Percentiles rank a stretch among this genome's conserved stretches.
These are phyloP conservation scores for Cephalophus harveyi DNA, from an alignment of 2,113 vertebrate species.

Conservation along the genomic window DNA sequence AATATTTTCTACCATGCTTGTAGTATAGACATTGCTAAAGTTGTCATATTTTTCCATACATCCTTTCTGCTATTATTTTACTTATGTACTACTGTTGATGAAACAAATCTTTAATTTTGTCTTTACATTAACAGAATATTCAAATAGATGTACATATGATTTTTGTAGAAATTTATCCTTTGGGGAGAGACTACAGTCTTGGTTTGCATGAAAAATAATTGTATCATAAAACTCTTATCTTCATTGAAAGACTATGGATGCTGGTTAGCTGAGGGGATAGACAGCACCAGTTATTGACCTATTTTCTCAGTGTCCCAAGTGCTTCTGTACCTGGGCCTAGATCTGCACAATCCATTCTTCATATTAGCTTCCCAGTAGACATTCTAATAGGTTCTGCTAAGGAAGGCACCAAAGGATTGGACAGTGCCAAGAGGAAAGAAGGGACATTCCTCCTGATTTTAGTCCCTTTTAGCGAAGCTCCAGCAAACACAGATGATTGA, in stretches of 20 bases:
- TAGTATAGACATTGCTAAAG: no score
- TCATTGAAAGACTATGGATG: background rate
- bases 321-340: background rate
- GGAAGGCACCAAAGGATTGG: background rate
- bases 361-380: background rate
- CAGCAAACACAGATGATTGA: background rate
- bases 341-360: background rate
- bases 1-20: background rate
- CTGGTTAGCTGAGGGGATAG: background rate
- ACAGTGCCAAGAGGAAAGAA: background rate
- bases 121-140: background rate
- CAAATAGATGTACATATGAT: background rate
- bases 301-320: background rate
- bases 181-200: background rate
- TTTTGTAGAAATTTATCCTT: background rate
- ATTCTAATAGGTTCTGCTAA: background rate
- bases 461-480: background rate
- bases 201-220: background rate
- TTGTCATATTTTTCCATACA: background rate
- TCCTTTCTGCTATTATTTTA: background rate
- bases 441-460: background rate
- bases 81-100: background rate
- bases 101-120: background rate
- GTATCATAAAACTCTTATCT: background rate
- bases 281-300: background rate